phyloP scores from a whole-genome alignment of 1,140 invertebrate species.

The Rhopalosiphum maidis region DNA sequence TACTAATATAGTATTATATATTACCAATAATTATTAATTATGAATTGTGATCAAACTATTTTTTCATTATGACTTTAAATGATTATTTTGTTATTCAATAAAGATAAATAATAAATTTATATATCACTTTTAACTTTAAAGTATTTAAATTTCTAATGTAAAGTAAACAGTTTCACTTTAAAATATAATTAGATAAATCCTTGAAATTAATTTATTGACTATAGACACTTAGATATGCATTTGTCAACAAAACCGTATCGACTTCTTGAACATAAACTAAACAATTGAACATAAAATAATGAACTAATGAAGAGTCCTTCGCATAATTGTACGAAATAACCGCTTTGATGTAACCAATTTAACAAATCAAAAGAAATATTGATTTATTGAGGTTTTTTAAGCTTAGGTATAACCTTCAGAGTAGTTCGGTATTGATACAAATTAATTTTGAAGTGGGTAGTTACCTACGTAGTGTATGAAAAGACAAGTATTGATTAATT shows the following conservation, averaged over 20 bases:
- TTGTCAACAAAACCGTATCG: constrained; percentile 27
- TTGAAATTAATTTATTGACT: constrained; percentile 28
- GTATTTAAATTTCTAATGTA: constrained; percentile 31
- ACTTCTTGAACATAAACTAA: not conserved
- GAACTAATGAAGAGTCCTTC: constrained; percentile 6
- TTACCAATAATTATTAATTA: no score
- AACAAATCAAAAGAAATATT: not conserved
- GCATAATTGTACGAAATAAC: not conserved
- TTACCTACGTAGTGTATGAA: not conserved
- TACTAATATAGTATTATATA: no score
- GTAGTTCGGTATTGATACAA: not conserved
- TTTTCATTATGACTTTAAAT: not conserved
- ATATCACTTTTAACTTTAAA: not conserved
- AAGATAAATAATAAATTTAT: not conserved
- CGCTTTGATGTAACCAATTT: not conserved
- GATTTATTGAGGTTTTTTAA: not conserved
- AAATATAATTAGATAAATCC: constrained; percentile 34
- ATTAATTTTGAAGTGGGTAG: not conserved
- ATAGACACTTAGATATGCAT: not conserved
- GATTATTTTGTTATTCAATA: not conserved
- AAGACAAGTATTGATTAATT: not conserved
- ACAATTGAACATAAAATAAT: constrained; percentile 6
- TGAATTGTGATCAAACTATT: not conserved
- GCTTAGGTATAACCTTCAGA: not conserved
- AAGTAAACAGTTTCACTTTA: constrained; percentile 23